These are phyloP conservation scores for Montifringilla adamsi DNA, from an alignment of 2,113 vertebrate species.

Conservation along the genomic window DNA sequence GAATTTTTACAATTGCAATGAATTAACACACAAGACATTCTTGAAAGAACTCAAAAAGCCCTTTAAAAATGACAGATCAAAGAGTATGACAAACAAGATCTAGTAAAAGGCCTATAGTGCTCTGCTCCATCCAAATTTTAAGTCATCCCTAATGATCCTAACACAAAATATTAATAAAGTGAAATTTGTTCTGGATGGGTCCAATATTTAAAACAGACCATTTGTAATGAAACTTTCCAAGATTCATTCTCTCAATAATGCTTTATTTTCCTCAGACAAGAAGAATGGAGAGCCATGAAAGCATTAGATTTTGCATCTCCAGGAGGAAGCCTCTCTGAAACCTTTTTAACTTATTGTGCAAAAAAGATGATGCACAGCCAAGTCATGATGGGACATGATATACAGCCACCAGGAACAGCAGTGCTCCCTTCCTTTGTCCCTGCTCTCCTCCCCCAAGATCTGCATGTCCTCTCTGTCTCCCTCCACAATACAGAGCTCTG, in stretches of 20 bases:
- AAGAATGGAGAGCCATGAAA: not conserved
- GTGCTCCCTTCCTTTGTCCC: not conserved
- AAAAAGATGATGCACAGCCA: not conserved
- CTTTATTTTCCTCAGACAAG: not conserved
- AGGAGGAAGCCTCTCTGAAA: not conserved
- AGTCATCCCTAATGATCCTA: not conserved
- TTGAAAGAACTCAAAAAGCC: not conserved
- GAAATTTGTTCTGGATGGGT: not conserved
- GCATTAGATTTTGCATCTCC: not conserved
- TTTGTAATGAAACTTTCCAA: not conserved
- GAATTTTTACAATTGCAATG: not conserved
- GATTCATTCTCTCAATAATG: not conserved
- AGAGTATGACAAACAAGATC: not conserved
- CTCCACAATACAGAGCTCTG: not conserved
- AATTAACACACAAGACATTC: not conserved
- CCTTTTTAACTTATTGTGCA: not conserved
- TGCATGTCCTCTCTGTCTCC: not conserved
- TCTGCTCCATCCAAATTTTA: not conserved
- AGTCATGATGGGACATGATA: not conserved
- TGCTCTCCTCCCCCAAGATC: not conserved
- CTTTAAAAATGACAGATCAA: not conserved
- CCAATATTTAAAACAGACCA: not conserved
- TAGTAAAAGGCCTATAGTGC: not conserved
- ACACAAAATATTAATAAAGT: not conserved
- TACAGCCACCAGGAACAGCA: not conserved